Evolutionary conservation across 1,140 invertebrate genomes (phyloP).

Genomic region (Anadara kagoshimensis): DNA sequence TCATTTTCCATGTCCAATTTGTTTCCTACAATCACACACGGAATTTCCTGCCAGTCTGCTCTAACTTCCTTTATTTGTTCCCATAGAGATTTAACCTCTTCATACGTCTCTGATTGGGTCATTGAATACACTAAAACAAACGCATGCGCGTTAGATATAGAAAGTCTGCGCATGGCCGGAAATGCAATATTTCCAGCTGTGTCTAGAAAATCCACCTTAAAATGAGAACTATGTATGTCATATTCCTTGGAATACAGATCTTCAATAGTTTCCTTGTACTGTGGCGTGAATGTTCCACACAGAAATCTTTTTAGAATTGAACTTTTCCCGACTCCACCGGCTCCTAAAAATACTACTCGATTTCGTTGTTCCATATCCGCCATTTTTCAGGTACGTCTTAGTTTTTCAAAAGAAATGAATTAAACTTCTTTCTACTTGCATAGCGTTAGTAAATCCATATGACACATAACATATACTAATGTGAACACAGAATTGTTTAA

Average conservation of each 20-base stretch:
- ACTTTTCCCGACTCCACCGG: slow-evolving; percentile 89
- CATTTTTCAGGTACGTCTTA: background rate
- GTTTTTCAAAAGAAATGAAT: too few relatives aligned
- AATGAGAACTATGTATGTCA: slow-evolving; percentile 76
- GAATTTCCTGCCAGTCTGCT: slow-evolving; percentile 86
- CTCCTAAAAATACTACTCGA: slow-evolving; percentile 88
- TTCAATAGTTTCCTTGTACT: slow-evolving; percentile 91
- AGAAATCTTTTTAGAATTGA: slow-evolving; percentile 90
- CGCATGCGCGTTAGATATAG: slow-evolving; percentile 91
- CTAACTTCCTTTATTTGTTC: slow-evolving; percentile 88
- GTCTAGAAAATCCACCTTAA: slow-evolving; percentile 87
- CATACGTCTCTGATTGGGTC: slow-evolving; percentile 85
- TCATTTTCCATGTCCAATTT: slow-evolving; percentile 82
- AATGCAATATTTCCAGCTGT: slow-evolving; percentile 81
- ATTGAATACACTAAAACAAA: slow-evolving; percentile 92
- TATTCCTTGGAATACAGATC: slow-evolving; percentile 92
- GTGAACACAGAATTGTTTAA: too few relatives aligned
- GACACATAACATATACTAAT: too few relatives aligned
- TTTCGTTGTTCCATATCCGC: slow-evolving; percentile 80
- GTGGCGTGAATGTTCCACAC: slow-evolving; percentile 88
- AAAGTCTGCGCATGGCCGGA: slow-evolving; percentile 78
- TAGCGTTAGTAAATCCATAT: too few relatives aligned
- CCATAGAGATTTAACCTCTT: slow-evolving; percentile 86
- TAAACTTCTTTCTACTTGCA: too few relatives aligned
- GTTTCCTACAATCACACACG: slow-evolving; percentile 90